Evolutionary conservation across 2,797 vertebrate species (phyloP), one percentile per base, ranked within the genome.

Genomic region (Rhabdomys pumilio): DNA sequence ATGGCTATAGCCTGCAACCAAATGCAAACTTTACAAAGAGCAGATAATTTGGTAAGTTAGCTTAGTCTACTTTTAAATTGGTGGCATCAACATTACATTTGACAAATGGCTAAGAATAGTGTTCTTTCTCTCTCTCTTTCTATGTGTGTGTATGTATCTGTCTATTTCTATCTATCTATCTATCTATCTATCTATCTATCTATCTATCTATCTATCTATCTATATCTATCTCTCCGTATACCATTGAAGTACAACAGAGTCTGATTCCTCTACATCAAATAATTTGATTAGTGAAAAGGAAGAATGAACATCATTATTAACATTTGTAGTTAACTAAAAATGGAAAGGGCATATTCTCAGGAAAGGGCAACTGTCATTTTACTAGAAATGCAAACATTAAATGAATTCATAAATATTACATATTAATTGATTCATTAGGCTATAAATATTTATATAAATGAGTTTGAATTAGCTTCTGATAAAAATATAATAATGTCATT

Each of bases 401-500:
- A 76, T 82, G 31, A 90, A 79, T 92, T 73, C 6, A 75, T 22
- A 65, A 95, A 92, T 92, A 59, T 44, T 75, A 34, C 26, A 88
- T 92, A 91, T 76, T 89, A 73, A 87, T 86, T 96, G 26, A 93
- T 67, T 93, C 41, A 93, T 50, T 90, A 57, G 72, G 59, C 26
- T 89, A 3, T 80, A 84, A 90, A 86, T 88, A 80, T 59, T 89
- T 83, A 89, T 67, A 75, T 75, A 90, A 90, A 94, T 61, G 8
- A 94, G 29, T 90, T 79, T 93, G 47, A 86, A 91, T 61, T 94
- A 73, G 14, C 34, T 84, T 85, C 61, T 92, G 41, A 84, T 82
- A 95, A 95, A 95, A 86, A 95, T 22, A 90, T 72, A 88, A 91
- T 76, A 95, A 97, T 61, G 20, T 15, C 41, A 67, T 77, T 91